Percentiles rank a stretch among this genome's conserved stretches.
Conservation (phyloP, 2,113 vertebrate species). For the Petrocephalus zakoni region DNA sequence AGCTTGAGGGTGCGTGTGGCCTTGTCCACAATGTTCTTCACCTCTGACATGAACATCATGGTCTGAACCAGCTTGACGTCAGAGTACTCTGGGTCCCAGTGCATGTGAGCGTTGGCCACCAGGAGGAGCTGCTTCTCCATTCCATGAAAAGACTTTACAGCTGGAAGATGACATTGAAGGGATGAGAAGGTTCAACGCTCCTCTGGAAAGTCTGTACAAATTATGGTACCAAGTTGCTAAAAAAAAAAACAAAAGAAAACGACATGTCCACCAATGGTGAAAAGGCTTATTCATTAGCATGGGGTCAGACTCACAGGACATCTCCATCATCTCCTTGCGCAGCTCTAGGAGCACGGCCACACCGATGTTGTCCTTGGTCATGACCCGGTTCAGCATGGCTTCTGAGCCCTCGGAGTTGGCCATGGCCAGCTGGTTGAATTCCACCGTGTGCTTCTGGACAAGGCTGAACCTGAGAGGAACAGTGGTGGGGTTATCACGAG, state of each 20-base stretch:
- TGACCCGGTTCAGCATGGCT: slow-evolving; percentile 96
- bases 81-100: slow-evolving; percentile 97
- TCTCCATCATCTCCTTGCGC: slow-evolving; percentile 87
- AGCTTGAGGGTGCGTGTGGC: slow-evolving; percentile 86
- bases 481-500: background rate
- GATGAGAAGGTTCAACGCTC: background rate
- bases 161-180: slow-evolving; percentile 42
- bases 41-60: slow-evolving; percentile 98
- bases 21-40: slow-evolving; percentile 96
- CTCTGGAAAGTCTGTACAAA: background rate
- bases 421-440: slow-evolving; percentile 98
- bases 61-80: slow-evolving; percentile 97
- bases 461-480: slow-evolving; percentile 77
- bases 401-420: slow-evolving; percentile 96
- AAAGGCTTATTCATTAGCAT: background rate
- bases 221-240: background rate
- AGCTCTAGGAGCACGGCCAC: slow-evolving; percentile 89
- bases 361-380: slow-evolving; percentile 98
- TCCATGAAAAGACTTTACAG: slow-evolving; percentile 80
- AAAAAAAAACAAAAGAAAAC: background rate
- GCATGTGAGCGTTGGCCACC: slow-evolving; percentile 96
- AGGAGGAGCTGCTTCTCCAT: slow-evolving; percentile 93
- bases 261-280: background rate
- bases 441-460: slow-evolving; percentile 96
- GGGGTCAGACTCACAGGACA: slow-evolving; percentile 73